Evolutionary conservation across 2,888 invertebrate species (phyloP).

Genomic region (Geotrupes spiniger): DNA sequence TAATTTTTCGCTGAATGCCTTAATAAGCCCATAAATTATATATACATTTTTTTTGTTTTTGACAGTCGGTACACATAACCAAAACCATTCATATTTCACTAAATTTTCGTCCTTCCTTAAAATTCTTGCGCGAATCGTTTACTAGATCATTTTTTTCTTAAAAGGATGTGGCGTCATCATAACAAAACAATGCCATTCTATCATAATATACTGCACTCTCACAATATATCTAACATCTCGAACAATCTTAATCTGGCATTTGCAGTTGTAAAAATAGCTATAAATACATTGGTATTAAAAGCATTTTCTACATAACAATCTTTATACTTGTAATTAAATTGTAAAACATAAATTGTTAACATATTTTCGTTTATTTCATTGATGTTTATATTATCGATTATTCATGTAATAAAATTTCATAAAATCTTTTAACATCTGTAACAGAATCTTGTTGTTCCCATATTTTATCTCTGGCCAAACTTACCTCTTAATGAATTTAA

Average conservation of each 20-base stretch:
- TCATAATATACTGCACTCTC: slow-evolving; percentile 22
- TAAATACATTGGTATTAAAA: slow-evolving; percentile 23
- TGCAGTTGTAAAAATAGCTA: slow-evolving; percentile 25
- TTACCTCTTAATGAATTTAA: too few species aligned
- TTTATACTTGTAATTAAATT: slow-evolving; percentile 23
- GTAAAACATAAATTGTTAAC: too few species aligned
- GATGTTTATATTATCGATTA: slow-evolving; percentile 21
- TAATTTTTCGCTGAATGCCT: too few species aligned
- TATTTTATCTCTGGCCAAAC: slow-evolving; percentile 22
- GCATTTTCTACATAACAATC: slow-evolving; percentile 21
- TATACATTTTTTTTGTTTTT: too few species aligned
- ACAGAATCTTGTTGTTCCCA: slow-evolving; percentile 17
- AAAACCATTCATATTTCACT: too few species aligned
- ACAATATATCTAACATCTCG: slow-evolving; percentile 24
- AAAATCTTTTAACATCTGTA: slow-evolving; percentile 13
- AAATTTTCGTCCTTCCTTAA: too few species aligned
- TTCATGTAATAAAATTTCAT: slow-evolving; percentile 24
- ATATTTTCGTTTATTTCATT: slow-evolving; percentile 22
- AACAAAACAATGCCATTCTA: slow-evolving; percentile 19
- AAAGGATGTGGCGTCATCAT: too few species aligned
- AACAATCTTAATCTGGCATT: too few species aligned
- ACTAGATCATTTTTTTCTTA: too few species aligned
- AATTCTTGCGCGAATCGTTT: too few species aligned
- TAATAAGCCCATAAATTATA: too few species aligned
- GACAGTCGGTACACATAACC: too few species aligned